Conservation (phyloP, 2,888 invertebrate genomes). For the Trimorus sp. region DNA sequence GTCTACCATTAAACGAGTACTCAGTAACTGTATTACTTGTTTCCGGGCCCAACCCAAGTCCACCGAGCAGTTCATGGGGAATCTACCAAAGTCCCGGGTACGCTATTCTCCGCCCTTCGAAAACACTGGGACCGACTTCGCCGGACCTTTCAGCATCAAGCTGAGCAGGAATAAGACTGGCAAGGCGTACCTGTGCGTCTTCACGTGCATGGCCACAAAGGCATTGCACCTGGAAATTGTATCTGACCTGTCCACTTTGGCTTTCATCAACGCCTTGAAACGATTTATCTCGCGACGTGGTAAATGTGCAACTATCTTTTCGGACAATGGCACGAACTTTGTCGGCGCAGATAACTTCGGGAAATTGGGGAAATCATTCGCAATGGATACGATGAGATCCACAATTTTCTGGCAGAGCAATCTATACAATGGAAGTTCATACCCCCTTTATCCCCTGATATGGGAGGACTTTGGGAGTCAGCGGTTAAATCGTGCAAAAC, state of each 20-base stretch:
- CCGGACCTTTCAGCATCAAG: constrained; percentile 42
- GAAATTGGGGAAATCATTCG: neutral
- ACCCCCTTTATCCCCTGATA: constrained; percentile 68
- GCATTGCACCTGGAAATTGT: constrained; percentile 66
- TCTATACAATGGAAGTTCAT: constrained; percentile 69
- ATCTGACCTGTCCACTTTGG: constrained; percentile 58
- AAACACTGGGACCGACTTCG: constrained; percentile 59
- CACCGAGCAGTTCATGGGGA: constrained; percentile 31
- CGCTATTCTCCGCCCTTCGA: constrained; percentile 62
- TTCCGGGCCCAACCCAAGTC: neutral
- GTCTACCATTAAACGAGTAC: constrained; percentile 26
- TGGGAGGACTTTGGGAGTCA: constrained; percentile 71
- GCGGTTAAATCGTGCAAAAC: constrained; percentile 68
- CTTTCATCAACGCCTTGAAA: constrained; percentile 63
- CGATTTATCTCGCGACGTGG: constrained; percentile 68
- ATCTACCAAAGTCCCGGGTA: constrained; percentile 61
- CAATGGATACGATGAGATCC: constrained; percentile 2
- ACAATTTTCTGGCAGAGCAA: constrained; percentile 14
- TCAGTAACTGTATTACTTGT: neutral
- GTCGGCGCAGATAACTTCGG: constrained; percentile 48
- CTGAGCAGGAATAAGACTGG: constrained; percentile 28
- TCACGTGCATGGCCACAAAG: constrained; percentile 33
- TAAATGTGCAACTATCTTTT: constrained; percentile 48
- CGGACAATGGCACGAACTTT: constrained; percentile 69
- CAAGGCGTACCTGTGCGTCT: constrained; percentile 62